Evolutionary conservation across 2,888 invertebrate species (phyloP).

Genomic region (Arrhopalites spinosus): DNA sequence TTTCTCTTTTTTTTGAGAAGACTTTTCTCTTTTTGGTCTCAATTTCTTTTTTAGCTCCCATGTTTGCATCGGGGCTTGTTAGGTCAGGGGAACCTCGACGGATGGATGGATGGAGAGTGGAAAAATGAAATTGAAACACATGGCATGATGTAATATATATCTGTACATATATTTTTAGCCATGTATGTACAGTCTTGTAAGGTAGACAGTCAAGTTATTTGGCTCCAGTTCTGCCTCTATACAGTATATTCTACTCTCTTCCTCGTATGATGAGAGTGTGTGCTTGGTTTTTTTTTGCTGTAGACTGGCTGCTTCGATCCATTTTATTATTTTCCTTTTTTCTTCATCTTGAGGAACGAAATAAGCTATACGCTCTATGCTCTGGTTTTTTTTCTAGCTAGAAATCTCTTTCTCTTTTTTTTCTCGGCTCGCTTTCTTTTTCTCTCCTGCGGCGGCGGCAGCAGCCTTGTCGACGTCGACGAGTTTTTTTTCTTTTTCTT

Average conservation of each 20-base stretch:
- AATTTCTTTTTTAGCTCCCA: not conserved
- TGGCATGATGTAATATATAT: not conserved
- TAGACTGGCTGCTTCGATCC: not conserved
- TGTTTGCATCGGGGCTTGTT: not conserved
- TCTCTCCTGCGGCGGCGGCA: not conserved
- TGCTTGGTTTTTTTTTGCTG: not conserved
- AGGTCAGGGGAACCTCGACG: no score
- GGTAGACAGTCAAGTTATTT: not conserved
- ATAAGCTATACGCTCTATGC: no score
- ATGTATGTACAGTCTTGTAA: no score
- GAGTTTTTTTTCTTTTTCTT: not conserved
- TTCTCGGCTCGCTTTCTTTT: not conserved
- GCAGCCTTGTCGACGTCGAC: not conserved
- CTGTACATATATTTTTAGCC: no score
- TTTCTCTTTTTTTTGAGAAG: not conserved
- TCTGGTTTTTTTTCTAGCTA: no score
- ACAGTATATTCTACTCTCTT: not conserved
- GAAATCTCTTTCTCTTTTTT: not conserved
- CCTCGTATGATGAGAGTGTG: no score
- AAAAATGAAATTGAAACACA: conserved; percentile 16
- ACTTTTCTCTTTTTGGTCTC: not conserved
- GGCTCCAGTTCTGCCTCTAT: not conserved
- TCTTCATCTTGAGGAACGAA: no score
- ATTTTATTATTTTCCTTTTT: not conserved
- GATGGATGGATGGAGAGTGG: not conserved